Evolutionary conservation across 2,113 vertebrate species (phyloP).

Genomic region (Poecile atricapillus): DNA sequence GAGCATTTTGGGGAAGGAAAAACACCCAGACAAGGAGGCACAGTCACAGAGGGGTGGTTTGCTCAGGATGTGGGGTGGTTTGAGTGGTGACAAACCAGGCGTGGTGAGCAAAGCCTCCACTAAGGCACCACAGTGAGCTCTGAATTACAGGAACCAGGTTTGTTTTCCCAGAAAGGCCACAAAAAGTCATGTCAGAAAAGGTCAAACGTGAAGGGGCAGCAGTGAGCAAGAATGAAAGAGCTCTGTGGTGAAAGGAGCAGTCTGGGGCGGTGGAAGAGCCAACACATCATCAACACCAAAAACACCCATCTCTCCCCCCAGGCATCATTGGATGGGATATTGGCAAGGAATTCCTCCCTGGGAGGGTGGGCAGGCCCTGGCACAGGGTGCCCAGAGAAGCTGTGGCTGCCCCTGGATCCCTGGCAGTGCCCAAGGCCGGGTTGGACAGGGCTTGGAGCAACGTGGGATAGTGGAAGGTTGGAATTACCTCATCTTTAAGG

Average conservation of each 20-base stretch:
- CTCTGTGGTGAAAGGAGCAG: not conserved
- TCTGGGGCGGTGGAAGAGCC: not conserved
- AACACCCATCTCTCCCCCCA: not conserved
- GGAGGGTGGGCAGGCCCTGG: rapidly evolving
- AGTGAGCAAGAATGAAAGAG: not conserved
- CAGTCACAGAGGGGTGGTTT: not conserved
- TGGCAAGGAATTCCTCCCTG: rapidly evolving
- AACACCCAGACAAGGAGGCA: not conserved
- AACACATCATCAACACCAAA: rapidly evolving
- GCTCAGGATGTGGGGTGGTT: not conserved
- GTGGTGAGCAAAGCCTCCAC: not conserved
- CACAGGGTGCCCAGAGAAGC: not conserved
- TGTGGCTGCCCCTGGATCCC: not conserved
- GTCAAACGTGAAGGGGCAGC: not conserved
- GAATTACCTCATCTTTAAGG: not conserved
- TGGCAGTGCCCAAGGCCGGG: not conserved
- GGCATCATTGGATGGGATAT: rapidly evolving
- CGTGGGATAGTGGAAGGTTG: rapidly evolving
- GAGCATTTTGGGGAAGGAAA: not conserved
- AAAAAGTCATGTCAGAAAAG: rapidly evolving
- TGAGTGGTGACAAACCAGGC: not conserved
- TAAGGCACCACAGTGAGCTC: rapidly evolving
- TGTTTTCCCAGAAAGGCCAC: not conserved
- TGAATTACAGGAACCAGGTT: not conserved
- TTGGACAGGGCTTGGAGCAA: rapidly evolving